A percentile compares a stretch with the other conserved stretches of the same genome.
Conservation (phyloP, 2,888 invertebrate genomes). For the Torymus texanus region DNA sequence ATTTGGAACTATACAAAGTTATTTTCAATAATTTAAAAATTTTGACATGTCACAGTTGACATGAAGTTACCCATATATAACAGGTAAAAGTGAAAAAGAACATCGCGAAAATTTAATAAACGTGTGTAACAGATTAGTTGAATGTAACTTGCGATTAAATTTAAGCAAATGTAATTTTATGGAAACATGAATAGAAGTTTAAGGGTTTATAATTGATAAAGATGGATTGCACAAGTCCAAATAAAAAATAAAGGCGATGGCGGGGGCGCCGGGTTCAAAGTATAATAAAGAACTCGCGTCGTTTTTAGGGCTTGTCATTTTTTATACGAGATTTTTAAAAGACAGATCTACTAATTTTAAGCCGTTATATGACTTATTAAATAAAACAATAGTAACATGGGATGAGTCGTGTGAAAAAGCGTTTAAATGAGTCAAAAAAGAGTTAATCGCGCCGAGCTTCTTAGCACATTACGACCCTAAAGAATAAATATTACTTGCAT, state of each 20-base stretch:
- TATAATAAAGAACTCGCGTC: too few species aligned
- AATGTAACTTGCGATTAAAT: slow-evolving; percentile 62
- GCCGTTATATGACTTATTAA: slow-evolving; percentile 49
- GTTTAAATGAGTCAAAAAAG: too few species aligned
- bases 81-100: too few species aligned
- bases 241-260: slow-evolving; percentile 62
- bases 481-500: neutral
- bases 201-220: slow-evolving; percentile 66
- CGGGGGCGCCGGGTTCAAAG: too few species aligned
- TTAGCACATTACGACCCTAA: slow-evolving; percentile 36
- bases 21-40: too few species aligned
- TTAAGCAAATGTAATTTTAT: slow-evolving; percentile 65
- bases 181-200: slow-evolving; percentile 58
- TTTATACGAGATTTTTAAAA: slow-evolving; percentile 42
- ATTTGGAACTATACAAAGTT: too few species aligned
- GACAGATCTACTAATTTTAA: slow-evolving; percentile 30
- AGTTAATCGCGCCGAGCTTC: neutral
- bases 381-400: neutral
- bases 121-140: too few species aligned
- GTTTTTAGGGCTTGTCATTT: slow-evolving; percentile 8
- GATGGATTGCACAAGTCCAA: slow-evolving; percentile 54
- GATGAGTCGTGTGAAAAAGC: too few species aligned
- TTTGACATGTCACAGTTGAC: too few species aligned
- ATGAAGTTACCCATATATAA: too few species aligned
- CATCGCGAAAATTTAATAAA: too few species aligned